Conservation (phyloP, 1,140 invertebrate genomes). For the Drosophila baimaii region DNA sequence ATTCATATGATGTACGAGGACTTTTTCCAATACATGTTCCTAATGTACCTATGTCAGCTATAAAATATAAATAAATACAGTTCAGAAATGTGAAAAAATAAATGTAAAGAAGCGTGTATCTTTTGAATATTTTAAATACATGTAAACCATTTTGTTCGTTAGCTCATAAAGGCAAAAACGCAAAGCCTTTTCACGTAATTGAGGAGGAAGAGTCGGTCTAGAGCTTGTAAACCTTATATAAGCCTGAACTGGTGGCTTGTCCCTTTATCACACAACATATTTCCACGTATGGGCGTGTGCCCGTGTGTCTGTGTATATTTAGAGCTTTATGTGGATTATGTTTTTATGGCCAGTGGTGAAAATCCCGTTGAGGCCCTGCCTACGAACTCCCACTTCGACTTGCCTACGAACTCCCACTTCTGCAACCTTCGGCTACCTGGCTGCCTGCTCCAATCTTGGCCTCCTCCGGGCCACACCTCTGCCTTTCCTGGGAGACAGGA, state of each 20-base stretch:
- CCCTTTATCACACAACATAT: constrained; percentile 9
- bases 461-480: background rate
- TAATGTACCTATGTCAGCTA: too few relatives aligned
- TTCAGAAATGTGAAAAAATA: too few relatives aligned
- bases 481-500: constrained; percentile 5
- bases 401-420: constrained; percentile 28
- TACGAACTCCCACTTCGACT: background rate
- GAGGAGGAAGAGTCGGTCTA: background rate
- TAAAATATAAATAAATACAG: too few relatives aligned
- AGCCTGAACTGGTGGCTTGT: background rate
- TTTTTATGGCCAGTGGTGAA: constrained; percentile 38
- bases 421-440: constrained; percentile 11
- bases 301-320: constrained; percentile 5
- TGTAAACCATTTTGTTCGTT: background rate
- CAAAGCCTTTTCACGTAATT: background rate
- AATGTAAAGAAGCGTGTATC: too few relatives aligned
- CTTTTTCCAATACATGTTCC: too few relatives aligned
- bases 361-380: too few relatives aligned
- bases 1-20: too few relatives aligned
- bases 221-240: constrained; percentile 31
- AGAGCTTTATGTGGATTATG: constrained; percentile 44
- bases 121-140: too few relatives aligned
- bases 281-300: constrained; percentile 3
- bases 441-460: background rate
- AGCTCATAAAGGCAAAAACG: too few relatives aligned